These are phyloP conservation scores for Eriocheir sinensis DNA, from an alignment of 1,140 invertebrate genomes.

Conservation along the genomic window DNA sequence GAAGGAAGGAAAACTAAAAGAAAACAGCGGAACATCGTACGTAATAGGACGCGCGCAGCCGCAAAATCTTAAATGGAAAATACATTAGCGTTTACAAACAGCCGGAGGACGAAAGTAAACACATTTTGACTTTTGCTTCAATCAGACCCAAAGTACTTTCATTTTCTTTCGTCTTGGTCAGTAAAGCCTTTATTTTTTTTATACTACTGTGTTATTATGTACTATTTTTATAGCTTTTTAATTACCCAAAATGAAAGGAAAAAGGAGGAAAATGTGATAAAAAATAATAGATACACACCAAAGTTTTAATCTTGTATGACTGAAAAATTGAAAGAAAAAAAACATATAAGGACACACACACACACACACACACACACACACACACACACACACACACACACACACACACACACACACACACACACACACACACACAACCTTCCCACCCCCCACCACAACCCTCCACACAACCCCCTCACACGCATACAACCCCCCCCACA, in stretches of 20 bases:
- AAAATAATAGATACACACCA: not conserved
- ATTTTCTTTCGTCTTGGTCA: no score
- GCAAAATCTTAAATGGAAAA: not conserved
- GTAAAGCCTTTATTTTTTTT: no score
- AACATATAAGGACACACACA: no score
- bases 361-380: not conserved
- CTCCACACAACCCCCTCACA: conserved; percentile 1
- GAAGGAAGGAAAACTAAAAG: conserved; percentile 2
- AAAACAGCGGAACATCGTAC: not conserved
- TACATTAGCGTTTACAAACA: not conserved
- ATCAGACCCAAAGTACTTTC: not conserved
- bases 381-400: not conserved
- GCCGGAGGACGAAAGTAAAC: not conserved
- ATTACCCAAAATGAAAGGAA: not conserved
- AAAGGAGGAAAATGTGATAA: not conserved
- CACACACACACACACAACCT: not conserved
- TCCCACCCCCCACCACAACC: not conserved
- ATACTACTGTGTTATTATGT: no score
- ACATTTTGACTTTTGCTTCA: not conserved
- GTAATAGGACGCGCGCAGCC: not conserved
- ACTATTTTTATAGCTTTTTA: not conserved
- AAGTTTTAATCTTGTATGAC: no score
- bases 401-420: conserved; percentile 12
- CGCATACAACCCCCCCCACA: not conserved
- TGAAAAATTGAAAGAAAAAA: no score